Conservation (phyloP, 92 coral and sea anemone genomes). For the Epizoanthus illoricatus region DNA sequence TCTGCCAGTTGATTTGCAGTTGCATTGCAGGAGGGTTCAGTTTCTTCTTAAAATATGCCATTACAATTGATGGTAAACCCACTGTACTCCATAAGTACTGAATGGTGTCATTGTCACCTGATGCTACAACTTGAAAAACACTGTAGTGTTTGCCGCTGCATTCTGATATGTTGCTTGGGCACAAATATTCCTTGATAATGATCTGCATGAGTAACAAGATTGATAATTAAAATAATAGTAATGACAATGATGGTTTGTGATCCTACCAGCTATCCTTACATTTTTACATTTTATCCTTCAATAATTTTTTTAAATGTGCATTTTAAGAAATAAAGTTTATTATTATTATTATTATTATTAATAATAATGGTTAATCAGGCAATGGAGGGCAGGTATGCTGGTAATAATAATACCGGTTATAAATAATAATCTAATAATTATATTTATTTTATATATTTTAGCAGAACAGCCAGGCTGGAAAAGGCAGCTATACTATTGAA, state of each 20-base stretch:
- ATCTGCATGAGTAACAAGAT: not conserved
- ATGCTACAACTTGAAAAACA: constrained; percentile 19
- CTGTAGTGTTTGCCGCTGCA: not conserved
- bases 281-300: too few relatives aligned
- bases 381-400: too few relatives aligned
- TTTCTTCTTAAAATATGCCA: constrained; percentile 60
- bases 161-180: not conserved
- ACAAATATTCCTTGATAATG: not conserved
- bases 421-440: too few relatives aligned
- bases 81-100: constrained; percentile 87
- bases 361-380: too few relatives aligned
- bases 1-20: not conserved
- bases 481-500: too few relatives aligned
- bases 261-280: too few relatives aligned
- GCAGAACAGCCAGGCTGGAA: too few relatives aligned
- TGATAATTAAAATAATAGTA: not conserved
- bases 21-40: not conserved
- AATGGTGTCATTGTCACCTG: constrained; percentile 58
- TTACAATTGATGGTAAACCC: constrained; percentile 78
- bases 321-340: too few relatives aligned
- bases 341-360: too few relatives aligned
- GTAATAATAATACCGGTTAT: too few relatives aligned
- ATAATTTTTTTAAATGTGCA: too few relatives aligned
- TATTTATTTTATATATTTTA: too few relatives aligned
- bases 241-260: not conserved